These are phyloP conservation scores for Philaenus spumarius DNA, from an alignment of 1,140 invertebrate genomes.

Conservation along the genomic window DNA sequence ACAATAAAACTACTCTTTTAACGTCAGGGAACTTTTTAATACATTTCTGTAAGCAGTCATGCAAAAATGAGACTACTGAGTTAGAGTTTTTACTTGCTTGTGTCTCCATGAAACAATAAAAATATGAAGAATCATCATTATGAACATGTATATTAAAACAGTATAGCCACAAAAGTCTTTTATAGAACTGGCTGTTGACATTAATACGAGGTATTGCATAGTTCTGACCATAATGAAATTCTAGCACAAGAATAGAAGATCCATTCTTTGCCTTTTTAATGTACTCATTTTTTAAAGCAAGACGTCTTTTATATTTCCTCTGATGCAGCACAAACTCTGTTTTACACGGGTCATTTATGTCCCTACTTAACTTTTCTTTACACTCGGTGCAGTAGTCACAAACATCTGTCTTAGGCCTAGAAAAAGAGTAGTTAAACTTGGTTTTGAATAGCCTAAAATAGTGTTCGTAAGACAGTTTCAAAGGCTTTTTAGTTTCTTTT, in stretches of 20 bases:
- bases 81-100: constrained; percentile 13
- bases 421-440: neutral
- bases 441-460: constrained; percentile 7
- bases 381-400: constrained; percentile 16
- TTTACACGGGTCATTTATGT: constrained; percentile 15
- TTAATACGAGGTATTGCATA: constrained; percentile 16
- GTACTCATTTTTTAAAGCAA: constrained; percentile 7
- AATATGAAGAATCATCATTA: constrained; percentile 16
- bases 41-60: constrained; percentile 7
- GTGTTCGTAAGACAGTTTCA: neutral
- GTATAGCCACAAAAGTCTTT: constrained; percentile 20
- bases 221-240: constrained; percentile 24
- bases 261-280: neutral
- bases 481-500: neutral
- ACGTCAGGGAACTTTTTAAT: constrained; percentile 1
- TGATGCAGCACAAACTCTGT: constrained; percentile 11
- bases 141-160: constrained; percentile 18
- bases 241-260: constrained; percentile 12
- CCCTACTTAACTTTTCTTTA: constrained; percentile 9
- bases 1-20: constrained; percentile 5
- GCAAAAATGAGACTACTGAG: constrained; percentile 8
- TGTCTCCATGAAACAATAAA: constrained; percentile 16
- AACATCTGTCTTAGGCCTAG: constrained; percentile 10
- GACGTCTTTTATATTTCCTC: constrained; percentile 10
- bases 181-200: constrained; percentile 21